Base-by-base conservation (phyloP, 1,140 invertebrate species). In the Phymorhynchus buccinoides region DNA sequence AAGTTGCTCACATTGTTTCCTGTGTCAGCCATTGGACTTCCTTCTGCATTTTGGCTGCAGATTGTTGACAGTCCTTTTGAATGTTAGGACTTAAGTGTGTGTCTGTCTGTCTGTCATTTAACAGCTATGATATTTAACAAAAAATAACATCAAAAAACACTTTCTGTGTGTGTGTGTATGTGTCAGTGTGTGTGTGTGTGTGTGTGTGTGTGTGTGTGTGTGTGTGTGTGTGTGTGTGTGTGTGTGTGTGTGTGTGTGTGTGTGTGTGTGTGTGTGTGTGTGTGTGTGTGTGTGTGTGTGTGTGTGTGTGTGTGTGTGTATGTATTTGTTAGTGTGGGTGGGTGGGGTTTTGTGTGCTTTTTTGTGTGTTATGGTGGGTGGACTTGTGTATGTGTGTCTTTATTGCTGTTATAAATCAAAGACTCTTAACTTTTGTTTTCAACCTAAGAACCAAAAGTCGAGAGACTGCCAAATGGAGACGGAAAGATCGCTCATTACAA, bases 401-500 rank as follows among this genome's bases (percentile, higher is more conserved):
- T 41, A 1, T 41, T 37, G 14, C 39, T 78, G 12, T 37, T 39
- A 30, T 85, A 6, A 48, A 27, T 83, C 30, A n/a, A 27, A 16
- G 4, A n/a, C 78, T 37, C 42, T 83, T 83, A 32, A 32, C 77
- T n/a, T 75, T 32, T 73, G 56, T 79, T 30, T 79, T 78, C n/a
- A n/a, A n/a, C n/a, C n/a, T n/a, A n/a, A 92, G 91, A 77, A 84
- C 87, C 30, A 90, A 89, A 84, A 87, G 87, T 78, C 87, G 90
- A 71, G 91, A 93, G 78, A 91, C 88, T 88, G 89, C 91, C 86
- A 93, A 92, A 73, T 94, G 93, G 93, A 87, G 92, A 71, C 88
- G 91, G 85, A 92, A 92, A 87, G 92, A 93, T 85, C 88, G 93
- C 42, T 88, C 91, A 78, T 84, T 93, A 62, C 93, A 94, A 79